These are phyloP conservation scores for Bombyx mandarina DNA, from an alignment of 1,140 invertebrate species.

Conservation along the genomic window DNA sequence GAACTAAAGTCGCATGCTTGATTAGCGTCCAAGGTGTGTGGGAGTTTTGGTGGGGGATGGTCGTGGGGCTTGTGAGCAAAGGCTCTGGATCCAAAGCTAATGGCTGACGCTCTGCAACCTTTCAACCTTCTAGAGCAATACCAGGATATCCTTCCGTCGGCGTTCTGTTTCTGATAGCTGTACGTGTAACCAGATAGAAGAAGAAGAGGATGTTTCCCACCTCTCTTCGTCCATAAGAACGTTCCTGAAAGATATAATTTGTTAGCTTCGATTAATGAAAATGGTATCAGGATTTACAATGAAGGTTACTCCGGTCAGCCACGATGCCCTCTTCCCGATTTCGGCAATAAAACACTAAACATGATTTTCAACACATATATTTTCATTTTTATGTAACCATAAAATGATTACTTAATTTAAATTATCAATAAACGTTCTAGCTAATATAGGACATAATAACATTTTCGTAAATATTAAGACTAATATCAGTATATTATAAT, in stretches of 20 bases:
- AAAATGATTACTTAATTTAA: too few species aligned
- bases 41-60: constrained; percentile 41
- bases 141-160: constrained; percentile 53
- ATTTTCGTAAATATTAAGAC: too few species aligned
- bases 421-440: too few species aligned
- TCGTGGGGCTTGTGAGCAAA: constrained; percentile 42
- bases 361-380: too few species aligned
- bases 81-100: constrained; percentile 39
- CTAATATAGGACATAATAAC: too few species aligned
- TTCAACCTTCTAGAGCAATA: constrained; percentile 57
- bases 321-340: too few species aligned
- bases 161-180: constrained; percentile 59
- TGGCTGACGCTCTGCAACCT: constrained; percentile 50
- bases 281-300: background rate
- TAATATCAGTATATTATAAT: too few species aligned
- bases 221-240: constrained; percentile 55
- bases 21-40: constrained; percentile 5
- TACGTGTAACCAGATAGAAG: constrained; percentile 49
- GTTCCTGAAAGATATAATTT: constrained; percentile 26
- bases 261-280: background rate
- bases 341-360: too few species aligned
- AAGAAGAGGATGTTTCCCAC: constrained; percentile 52
- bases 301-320: too few species aligned
- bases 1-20: background rate
- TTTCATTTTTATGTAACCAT: too few species aligned